phyloP scores from a whole-genome alignment of 1,140 invertebrate species.

The Heliconius congener region DNA sequence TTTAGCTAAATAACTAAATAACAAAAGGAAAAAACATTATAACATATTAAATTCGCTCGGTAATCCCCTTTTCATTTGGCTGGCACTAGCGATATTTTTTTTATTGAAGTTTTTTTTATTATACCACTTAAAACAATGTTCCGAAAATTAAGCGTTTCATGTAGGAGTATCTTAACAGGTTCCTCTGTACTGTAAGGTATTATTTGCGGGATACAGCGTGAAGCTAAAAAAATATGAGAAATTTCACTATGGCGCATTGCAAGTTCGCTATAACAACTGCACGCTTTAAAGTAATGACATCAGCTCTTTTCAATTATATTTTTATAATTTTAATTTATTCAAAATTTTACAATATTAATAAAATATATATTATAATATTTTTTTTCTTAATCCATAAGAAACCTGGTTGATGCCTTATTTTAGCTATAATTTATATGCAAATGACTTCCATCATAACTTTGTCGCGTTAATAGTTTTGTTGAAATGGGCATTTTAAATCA shows the following conservation, averaged over 20 bases:
- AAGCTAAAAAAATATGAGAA: background rate
- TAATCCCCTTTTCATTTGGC: too few relatives aligned
- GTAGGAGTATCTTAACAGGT: background rate
- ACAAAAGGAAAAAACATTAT: too few relatives aligned
- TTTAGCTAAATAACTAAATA: too few relatives aligned
- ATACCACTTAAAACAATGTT: background rate
- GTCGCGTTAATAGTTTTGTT: constrained; percentile 6
- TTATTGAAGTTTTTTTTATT: too few relatives aligned
- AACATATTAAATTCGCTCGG: too few relatives aligned
- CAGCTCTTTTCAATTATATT: background rate
- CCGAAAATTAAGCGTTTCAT: background rate
- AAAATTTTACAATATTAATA: background rate
- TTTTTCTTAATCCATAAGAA: background rate
- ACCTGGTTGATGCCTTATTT: background rate
- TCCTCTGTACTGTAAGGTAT: background rate
- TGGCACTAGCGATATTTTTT: too few relatives aligned
- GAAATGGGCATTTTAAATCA: constrained; percentile 1
- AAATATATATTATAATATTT: background rate
- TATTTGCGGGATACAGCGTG: background rate
- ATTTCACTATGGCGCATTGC: too few relatives aligned
- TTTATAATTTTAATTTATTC: background rate
- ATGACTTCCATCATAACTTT: background rate
- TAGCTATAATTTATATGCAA: background rate
- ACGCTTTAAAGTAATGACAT: too few relatives aligned
- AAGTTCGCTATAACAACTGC: too few relatives aligned